Evolutionary conservation across 2,888 invertebrate species (phyloP).

Genomic region (Allolobophora icterica): DNA sequence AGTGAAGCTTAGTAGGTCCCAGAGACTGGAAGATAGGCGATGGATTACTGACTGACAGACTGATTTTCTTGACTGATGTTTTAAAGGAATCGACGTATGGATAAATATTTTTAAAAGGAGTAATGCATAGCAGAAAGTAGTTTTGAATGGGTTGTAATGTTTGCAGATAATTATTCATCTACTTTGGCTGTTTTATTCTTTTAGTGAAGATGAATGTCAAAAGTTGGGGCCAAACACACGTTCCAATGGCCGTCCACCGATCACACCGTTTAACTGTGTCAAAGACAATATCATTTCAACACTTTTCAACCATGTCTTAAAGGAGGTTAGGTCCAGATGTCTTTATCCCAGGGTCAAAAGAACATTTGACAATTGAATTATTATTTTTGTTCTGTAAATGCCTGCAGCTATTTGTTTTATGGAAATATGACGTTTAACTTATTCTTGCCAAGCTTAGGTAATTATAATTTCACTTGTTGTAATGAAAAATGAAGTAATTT

Average conservation of each 20-base stretch:
- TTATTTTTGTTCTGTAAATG: background rate
- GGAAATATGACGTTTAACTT: background rate
- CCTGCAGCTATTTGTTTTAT: background rate
- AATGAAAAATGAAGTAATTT: background rate
- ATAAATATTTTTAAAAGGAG: background rate
- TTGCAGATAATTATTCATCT: background rate
- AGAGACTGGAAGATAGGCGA: too few relatives aligned
- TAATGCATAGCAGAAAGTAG: background rate
- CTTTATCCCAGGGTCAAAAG: background rate
- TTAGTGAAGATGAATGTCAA: constrained; percentile 6
- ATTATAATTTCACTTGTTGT: background rate
- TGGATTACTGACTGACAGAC: too few relatives aligned
- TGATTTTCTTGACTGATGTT: background rate
- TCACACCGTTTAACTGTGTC: constrained; percentile 27
- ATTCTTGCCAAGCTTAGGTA: background rate
- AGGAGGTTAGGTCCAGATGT: background rate
- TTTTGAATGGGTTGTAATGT: background rate
- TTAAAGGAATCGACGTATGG: background rate
- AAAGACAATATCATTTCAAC: constrained; percentile 21
- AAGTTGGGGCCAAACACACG: background rate
- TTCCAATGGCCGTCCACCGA: background rate
- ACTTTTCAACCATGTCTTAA: constrained; percentile 14
- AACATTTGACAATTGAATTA: background rate
- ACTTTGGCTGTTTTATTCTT: background rate
- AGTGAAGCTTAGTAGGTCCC: background rate